These are phyloP conservation scores for Acleris emargana DNA, from an alignment of 2,888 invertebrate species.

Conservation along the genomic window DNA sequence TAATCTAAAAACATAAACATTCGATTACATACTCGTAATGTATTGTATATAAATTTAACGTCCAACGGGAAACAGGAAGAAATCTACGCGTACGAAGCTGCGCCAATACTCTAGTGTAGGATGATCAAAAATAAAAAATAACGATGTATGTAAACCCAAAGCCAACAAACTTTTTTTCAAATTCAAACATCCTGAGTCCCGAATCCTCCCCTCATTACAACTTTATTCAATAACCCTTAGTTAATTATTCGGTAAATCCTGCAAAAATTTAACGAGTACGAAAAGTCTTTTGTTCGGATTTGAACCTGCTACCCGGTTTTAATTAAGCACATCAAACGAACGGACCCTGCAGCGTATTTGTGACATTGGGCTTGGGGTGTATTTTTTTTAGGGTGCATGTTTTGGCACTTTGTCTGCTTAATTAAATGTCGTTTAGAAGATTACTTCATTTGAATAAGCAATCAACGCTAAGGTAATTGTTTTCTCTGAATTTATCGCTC, in stretches of 20 bases:
- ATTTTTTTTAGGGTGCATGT: slow-evolving; percentile 11
- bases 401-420: slow-evolving; percentile 8
- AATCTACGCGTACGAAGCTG: no score
- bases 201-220: slow-evolving; percentile 14
- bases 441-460: slow-evolving; percentile 5
- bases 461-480: neutral
- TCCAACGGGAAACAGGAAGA: no score
- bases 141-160: no score
- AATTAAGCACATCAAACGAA: slow-evolving; percentile 20
- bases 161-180: neutral
- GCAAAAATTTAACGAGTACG: slow-evolving; percentile 16
- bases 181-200: slow-evolving; percentile 3
- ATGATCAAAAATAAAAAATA: no score
- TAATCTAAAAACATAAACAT: no score
- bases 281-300: slow-evolving; percentile 7
- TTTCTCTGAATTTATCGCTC: neutral
- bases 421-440: slow-evolving; percentile 5
- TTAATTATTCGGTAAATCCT: slow-evolving; percentile 15
- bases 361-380: slow-evolving; percentile 5
- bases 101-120: no score
- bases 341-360: slow-evolving; percentile 7
- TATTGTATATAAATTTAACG: no score
- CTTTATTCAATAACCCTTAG: slow-evolving; percentile 16
- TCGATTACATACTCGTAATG: no score
- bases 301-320: slow-evolving; percentile 14